Conservation (phyloP, 1,140 invertebrate species). For the Argopecten irradians region DNA sequence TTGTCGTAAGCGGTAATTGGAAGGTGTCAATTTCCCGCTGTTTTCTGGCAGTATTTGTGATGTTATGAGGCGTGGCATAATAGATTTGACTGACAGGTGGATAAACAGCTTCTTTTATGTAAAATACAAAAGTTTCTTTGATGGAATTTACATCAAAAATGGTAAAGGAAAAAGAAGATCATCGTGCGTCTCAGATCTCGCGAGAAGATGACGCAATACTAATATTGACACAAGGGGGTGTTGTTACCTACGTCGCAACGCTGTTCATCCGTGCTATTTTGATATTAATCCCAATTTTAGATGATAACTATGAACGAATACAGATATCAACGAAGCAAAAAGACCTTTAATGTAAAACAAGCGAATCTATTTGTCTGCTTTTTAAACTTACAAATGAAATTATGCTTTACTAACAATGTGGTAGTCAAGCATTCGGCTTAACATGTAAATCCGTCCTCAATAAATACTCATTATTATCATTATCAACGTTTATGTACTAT, state of each 20-base stretch:
- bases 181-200: background rate
- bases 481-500: too few relatives aligned
- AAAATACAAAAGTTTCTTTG: background rate
- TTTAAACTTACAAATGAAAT: too few relatives aligned
- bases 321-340: too few relatives aligned
- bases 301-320: too few relatives aligned
- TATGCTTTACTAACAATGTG: too few relatives aligned
- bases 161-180: background rate
- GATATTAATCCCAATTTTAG: too few relatives aligned
- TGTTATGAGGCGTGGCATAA: conserved; percentile 15
- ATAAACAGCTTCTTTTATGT: background rate
- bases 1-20: background rate
- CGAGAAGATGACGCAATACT: background rate
- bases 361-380: too few relatives aligned
- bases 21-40: conserved; percentile 8
- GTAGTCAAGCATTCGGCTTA: too few relatives aligned
- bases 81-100: background rate
- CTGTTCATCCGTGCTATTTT: background rate
- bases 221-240: background rate
- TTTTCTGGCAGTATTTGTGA: background rate
- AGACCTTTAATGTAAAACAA: too few relatives aligned
- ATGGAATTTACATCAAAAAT: background rate
- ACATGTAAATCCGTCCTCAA: too few relatives aligned
- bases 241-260: background rate
- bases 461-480: too few relatives aligned